These are phyloP conservation scores for Coranthus polyacanthus DNA, from an alignment of 2,797 vertebrate species.

Conservation along the genomic window DNA sequence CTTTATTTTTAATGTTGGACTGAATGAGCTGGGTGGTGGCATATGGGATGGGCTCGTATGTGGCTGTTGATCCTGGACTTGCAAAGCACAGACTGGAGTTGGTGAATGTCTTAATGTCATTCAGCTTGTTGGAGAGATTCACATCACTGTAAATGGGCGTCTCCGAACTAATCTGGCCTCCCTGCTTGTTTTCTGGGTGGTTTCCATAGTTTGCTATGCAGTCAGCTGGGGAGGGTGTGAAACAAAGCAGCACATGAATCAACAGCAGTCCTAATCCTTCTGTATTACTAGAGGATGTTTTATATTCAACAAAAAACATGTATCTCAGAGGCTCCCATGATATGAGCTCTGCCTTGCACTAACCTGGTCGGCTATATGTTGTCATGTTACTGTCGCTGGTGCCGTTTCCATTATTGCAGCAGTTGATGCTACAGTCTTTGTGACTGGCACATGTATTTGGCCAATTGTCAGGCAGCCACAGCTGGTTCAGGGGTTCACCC, in stretches of 20 bases:
- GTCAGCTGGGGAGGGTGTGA: conserved; percentile 85
- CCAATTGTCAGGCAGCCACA: conserved; percentile 96
- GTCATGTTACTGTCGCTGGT: conserved; percentile 96
- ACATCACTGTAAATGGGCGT: conserved; percentile 94
- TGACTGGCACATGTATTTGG: conserved; percentile 92
- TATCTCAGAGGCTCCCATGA: conserved; percentile 4
- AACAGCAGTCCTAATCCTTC: conserved; percentile 21
- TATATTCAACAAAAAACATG: conserved; percentile 1
- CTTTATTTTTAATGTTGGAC: conserved; percentile 87
- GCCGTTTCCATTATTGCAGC: conserved; percentile 92
- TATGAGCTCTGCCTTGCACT: conserved; percentile 48
- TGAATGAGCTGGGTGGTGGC: conserved; percentile 97
- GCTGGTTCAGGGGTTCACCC: conserved; percentile 90
- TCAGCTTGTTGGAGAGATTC: conserved; percentile 95
- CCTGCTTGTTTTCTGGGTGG: conserved; percentile 93
- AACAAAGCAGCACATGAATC: conserved; percentile 49
- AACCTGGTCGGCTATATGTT: conserved; percentile 95
- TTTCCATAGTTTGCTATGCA: conserved; percentile 97
- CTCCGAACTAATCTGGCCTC: conserved; percentile 92
- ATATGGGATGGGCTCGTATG: conserved; percentile 91
- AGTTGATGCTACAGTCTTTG: conserved; percentile 94
- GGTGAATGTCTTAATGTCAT: conserved; percentile 96
- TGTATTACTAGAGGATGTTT: background rate
- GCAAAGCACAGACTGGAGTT: conserved; percentile 92
- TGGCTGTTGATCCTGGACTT: conserved; percentile 82